A percentile compares a stretch with the other conserved stretches of the same genome.
Conservation (phyloP, 2,113 vertebrate species). For the Calidris pygmaea region DNA sequence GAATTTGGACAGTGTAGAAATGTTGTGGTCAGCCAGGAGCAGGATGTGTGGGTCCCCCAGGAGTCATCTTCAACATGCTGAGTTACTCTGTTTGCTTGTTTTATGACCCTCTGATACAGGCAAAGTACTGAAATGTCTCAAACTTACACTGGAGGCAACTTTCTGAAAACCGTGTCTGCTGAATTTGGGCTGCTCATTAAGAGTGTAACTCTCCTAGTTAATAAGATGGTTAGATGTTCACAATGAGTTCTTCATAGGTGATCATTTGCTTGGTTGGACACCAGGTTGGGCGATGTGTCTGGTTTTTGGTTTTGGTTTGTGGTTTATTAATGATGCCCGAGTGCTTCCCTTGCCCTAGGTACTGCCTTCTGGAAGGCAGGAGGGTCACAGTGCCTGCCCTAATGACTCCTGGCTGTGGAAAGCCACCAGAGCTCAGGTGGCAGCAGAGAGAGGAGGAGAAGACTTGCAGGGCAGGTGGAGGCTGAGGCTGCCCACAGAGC, state of each 20-base stretch:
- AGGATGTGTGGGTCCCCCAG: neutral
- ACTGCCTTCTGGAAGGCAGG: neutral
- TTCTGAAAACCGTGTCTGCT: neutral
- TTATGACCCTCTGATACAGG: neutral
- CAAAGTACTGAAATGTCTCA: neutral
- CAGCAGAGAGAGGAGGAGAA: neutral
- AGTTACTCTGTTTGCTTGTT: neutral
- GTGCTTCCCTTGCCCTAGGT: neutral
- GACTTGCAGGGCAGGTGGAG: neutral
- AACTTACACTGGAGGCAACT: neutral
- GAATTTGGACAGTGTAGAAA: neutral
- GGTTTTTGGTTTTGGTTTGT: neutral
- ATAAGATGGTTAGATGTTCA: neutral
- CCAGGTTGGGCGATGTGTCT: neutral
- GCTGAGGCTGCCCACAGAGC: rapidly evolving
- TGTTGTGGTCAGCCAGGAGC: constrained; percentile 23
- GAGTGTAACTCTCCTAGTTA: neutral
- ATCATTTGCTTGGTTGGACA: rapidly evolving
- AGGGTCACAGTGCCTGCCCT: neutral
- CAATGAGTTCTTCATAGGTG: neutral
- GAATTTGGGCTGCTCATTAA: neutral
- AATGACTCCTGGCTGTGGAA: rapidly evolving
- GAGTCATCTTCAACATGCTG: neutral
- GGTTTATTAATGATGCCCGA: neutral
- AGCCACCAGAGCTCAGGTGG: neutral